Evolutionary conservation across 2,888 invertebrate genomes (phyloP).

Genomic region (Rhyacophila evoluta): DNA sequence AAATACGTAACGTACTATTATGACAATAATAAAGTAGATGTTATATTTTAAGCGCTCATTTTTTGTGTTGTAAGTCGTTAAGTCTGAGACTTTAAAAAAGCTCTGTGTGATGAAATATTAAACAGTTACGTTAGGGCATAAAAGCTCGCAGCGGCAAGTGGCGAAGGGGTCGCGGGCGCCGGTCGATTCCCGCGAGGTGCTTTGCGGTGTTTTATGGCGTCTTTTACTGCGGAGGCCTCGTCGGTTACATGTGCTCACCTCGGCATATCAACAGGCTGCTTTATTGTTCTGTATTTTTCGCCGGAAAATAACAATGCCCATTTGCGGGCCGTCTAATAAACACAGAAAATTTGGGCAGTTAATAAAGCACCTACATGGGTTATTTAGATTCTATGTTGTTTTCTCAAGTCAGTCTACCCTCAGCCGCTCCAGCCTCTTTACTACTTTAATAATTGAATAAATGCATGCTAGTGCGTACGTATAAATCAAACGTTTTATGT

Average conservation of each 20-base stretch:
- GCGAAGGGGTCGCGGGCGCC: not conserved
- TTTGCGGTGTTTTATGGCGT: slow-evolving; percentile 18
- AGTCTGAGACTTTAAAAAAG: slow-evolving; percentile 4
- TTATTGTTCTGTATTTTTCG: not conserved
- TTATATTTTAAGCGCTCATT: not conserved
- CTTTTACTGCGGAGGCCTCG: not conserved
- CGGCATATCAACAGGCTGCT: not conserved
- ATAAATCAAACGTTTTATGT: too few species aligned
- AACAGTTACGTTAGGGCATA: not conserved
- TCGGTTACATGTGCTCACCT: slow-evolving; percentile 14
- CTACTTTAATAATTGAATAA: too few species aligned
- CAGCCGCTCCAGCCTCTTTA: too few species aligned
- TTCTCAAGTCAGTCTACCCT: too few species aligned
- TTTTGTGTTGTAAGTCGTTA: slow-evolving; percentile 8
- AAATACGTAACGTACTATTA: too few species aligned
- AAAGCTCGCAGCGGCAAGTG: not conserved
- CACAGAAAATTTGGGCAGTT: too few species aligned
- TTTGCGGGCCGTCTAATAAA: too few species aligned
- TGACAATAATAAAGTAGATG: not conserved
- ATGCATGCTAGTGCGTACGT: too few species aligned
- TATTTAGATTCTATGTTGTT: too few species aligned
- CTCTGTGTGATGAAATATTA: slow-evolving; percentile 9
- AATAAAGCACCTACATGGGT: too few species aligned
- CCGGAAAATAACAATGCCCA: not conserved
- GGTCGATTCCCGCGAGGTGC: slow-evolving; percentile 22